Evolutionary conservation across 2,888 invertebrate genomes (phyloP), one percentile per base, ranked within the genome.

Genomic region (Villa cingulata): DNA sequence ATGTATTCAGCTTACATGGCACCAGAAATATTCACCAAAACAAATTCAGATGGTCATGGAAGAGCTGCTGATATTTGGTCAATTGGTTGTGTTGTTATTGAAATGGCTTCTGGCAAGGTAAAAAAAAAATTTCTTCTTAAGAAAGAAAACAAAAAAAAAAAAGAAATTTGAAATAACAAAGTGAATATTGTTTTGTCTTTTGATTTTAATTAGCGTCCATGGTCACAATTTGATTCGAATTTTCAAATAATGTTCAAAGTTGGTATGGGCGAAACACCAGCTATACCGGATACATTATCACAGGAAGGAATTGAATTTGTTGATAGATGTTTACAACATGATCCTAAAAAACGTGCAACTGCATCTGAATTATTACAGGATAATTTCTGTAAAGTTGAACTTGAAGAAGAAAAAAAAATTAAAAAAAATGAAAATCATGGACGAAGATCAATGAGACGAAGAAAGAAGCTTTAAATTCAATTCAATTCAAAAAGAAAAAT

Each of bases 201-300:
- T n/a, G n/a, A n/a, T n/a, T n/a, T 39, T 46, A 53, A 54, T 51
- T 65, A 88, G 85, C 79, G 90, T 39, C 94, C 94, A 1, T 95
- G 92, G 89, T 80, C 82, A 43, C 90, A 94, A 60, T 84, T 82
- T 63, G 91, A 91, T 73, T 89, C 87, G 56, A 87, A 89, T 71
- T 89, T 86, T 70, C 91, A 92, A 76, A 92, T 94, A 56, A 90
- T 92, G 88, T 92, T 88, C 70, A 82, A 88, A 75, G 92, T 94
- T 59, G 94, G 94, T 34, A 91, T 88, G 83, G 94, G 91, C 1
- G 83, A 86, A 55, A 77, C 78, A 50, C 94, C 94, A 0, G 73
- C 77, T 54, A 72, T 83, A 10, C 90, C 94, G 1, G 76, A 77
- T 43, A 65, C 74, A 34, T 74, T 94, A 48, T 88, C 86, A 34